phyloP scores from a whole-genome alignment of 2,888 invertebrate species.

The Metopia argyrocephala region DNA sequence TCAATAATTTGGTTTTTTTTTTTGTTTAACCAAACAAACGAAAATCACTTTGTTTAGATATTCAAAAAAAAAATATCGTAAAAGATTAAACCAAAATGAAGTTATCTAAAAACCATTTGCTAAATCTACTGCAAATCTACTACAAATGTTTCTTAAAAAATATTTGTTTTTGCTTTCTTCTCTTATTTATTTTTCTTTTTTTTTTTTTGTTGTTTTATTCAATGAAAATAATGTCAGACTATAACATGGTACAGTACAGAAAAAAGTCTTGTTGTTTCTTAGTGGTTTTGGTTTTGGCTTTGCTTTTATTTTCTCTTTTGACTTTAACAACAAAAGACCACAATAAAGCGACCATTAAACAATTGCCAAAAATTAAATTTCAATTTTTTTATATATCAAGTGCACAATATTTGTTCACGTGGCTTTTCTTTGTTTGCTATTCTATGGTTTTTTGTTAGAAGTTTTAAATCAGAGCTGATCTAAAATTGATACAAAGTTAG shows the following conservation, averaged over 20 bases:
- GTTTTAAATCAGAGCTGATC: too few species aligned
- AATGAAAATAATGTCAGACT: background rate
- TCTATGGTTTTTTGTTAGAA: background rate
- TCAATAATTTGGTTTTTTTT: background rate
- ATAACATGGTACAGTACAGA: background rate
- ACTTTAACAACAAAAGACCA: conserved; percentile 46
- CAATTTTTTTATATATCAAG: conserved; percentile 19
- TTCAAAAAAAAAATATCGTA: background rate
- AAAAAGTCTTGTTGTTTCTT: background rate
- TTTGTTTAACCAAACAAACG: conserved; percentile 1
- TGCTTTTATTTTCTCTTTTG: background rate
- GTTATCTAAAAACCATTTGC: background rate
- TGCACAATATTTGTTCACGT: background rate
- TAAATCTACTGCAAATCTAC: background rate
- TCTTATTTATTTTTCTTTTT: background rate
- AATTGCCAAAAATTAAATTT: conserved; percentile 52
- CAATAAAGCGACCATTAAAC: conserved; percentile 42
- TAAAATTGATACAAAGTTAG: too few species aligned
- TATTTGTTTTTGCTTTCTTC: too few species aligned
- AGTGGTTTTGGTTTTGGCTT: background rate
- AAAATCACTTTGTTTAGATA: background rate
- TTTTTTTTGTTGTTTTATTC: background rate
- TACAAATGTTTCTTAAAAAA: background rate
- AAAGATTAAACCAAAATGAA: background rate
- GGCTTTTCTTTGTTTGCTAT: background rate